phyloP scores from a whole-genome alignment of 1,140 invertebrate species.

The Philotrypesis tridentata region DNA sequence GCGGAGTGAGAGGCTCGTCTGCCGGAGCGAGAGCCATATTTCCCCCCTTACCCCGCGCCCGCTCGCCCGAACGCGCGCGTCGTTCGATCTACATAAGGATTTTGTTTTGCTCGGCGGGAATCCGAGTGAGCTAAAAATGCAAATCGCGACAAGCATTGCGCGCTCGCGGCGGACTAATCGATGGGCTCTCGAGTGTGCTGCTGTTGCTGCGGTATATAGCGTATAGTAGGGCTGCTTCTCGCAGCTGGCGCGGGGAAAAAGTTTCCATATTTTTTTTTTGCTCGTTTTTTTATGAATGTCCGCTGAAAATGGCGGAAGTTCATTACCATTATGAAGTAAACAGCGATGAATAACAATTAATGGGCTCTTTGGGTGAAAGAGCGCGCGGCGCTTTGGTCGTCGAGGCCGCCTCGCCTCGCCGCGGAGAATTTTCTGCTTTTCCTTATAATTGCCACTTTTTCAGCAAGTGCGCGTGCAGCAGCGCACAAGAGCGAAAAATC shows the following conservation, averaged over 20 bases:
- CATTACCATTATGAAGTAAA: constrained; percentile 31
- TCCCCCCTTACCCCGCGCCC: no score
- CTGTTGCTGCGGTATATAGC: no score
- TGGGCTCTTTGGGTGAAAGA: not conserved
- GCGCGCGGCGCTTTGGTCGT: not conserved
- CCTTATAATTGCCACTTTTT: constrained; percentile 34
- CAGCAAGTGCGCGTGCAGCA: not conserved
- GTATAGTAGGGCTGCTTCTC: no score
- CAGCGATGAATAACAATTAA: constrained; percentile 43
- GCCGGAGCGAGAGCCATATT: no score
- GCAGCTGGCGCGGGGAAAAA: not conserved
- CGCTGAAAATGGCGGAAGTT: constrained; percentile 2
- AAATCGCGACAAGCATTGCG: constrained; percentile 25
- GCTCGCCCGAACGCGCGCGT: no score
- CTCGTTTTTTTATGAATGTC: constrained; percentile 16
- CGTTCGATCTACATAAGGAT: no score
- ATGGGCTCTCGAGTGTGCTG: not conserved
- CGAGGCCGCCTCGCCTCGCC: no score
- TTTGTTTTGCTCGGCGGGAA: not conserved
- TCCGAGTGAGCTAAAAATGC: not conserved
- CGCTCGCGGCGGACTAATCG: constrained; percentile 5
- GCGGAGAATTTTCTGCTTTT: not conserved
- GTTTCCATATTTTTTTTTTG: no score
- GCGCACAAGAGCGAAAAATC: not conserved
- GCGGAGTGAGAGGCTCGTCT: no score